phyloP scores from a whole-genome alignment of 2,113 vertebrate genomes.

The Nesogale talazaci region DNA sequence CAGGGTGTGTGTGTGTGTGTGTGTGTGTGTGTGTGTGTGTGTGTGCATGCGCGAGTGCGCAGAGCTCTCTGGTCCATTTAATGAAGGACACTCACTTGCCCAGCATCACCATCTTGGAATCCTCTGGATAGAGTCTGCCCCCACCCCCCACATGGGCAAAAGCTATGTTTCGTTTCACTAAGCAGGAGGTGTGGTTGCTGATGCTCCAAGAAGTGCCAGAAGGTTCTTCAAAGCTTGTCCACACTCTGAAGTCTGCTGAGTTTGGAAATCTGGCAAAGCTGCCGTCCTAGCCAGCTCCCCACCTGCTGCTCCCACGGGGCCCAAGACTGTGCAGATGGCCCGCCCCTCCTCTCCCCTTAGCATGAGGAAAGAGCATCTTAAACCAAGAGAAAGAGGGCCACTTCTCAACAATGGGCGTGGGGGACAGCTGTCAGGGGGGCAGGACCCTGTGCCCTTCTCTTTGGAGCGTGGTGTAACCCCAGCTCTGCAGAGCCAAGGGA shows the following conservation, averaged over 20 bases:
- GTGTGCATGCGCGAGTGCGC: too few relatives aligned
- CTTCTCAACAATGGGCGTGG: neutral
- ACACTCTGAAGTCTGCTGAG: neutral
- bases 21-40: too few relatives aligned
- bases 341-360: neutral
- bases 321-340: neutral
- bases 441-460: neutral
- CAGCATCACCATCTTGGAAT: neutral
- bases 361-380: neutral
- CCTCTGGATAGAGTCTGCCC: neutral
- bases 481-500: neutral
- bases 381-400: neutral
- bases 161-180: neutral
- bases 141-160: neutral
- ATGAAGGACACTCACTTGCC: neutral
- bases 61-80: neutral
- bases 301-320: neutral
- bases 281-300: neutral
- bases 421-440: neutral
- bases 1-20: too few relatives aligned
- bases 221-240: neutral
- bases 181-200: neutral
- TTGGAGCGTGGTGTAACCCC: neutral
- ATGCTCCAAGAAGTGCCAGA: neutral
- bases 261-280: neutral